phyloP scores from a whole-genome alignment of 2,888 invertebrate genomes.

The Mactromeris polynyma region DNA sequence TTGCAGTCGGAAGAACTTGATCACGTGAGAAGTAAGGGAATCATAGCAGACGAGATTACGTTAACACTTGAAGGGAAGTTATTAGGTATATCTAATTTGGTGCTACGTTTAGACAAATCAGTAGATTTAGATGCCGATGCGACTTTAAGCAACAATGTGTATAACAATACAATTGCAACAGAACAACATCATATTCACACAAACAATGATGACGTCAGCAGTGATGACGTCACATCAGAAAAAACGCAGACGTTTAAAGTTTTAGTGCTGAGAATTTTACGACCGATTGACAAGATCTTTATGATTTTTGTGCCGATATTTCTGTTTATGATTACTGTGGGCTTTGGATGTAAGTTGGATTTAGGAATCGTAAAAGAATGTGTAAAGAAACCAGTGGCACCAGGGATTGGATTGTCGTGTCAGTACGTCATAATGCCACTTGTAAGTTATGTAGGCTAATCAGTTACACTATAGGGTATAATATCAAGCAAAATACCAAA shows the following conservation, averaged over 20 bases:
- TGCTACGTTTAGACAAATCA: background rate
- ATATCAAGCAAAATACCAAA: no score
- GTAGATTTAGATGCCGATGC: no score
- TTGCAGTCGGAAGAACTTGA: background rate
- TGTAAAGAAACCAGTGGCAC: constrained; percentile 88
- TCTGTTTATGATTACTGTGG: constrained; percentile 85
- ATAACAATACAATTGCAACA: background rate
- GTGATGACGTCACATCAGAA: background rate
- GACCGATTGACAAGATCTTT: constrained; percentile 81
- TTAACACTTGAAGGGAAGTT: constrained; percentile 14
- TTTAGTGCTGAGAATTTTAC: constrained; percentile 56
- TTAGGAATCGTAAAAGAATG: constrained; percentile 85
- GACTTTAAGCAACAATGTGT: no score
- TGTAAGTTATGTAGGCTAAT: constrained; percentile 83
- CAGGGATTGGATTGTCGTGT: constrained; percentile 88
- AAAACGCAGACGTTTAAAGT: constrained; percentile 27
- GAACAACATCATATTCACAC: background rate
- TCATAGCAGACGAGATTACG: background rate
- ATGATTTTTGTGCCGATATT: constrained; percentile 82
- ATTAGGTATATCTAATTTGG: constrained; percentile 16
- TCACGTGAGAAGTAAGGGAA: background rate
- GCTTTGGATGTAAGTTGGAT: constrained; percentile 88
- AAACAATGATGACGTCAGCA: background rate
- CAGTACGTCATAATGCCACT: constrained; percentile 89
- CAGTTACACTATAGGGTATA: no score